phyloP scores from a whole-genome alignment of 2,113 vertebrate species.

The chimpanzee (Pan troglodytes) region DNA sequence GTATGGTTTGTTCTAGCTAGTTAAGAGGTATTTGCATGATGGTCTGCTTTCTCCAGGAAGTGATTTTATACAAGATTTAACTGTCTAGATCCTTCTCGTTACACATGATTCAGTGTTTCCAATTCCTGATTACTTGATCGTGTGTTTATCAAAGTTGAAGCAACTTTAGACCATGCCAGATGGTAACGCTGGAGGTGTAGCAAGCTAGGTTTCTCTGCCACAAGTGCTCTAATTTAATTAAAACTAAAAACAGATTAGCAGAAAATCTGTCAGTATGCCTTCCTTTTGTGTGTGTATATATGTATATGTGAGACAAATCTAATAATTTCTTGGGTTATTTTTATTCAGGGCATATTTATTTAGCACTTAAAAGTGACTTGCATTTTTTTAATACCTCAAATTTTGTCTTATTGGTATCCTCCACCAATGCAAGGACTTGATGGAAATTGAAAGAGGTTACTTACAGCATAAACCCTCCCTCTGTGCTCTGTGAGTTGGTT shows the following conservation, averaged over 20 bases:
- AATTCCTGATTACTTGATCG: constrained; percentile 76
- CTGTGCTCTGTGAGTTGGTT: constrained; percentile 87
- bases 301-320: neutral
- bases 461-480: constrained; percentile 82
- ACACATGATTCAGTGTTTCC: constrained; percentile 67
- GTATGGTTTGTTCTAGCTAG: neutral
- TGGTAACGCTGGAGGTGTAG: constrained; percentile 78
- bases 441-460: constrained; percentile 68
- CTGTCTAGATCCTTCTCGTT: constrained; percentile 59
- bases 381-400: constrained; percentile 20
- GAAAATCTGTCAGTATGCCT: constrained; percentile 38
- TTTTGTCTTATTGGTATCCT: constrained; percentile 56
- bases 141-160: constrained; percentile 79
- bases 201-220: constrained; percentile 73
- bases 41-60: constrained; percentile 58
- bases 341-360: constrained; percentile 17
- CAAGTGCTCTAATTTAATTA: constrained; percentile 82
- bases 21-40: constrained; percentile 37
- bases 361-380: constrained; percentile 20
- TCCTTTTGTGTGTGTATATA: neutral
- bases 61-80: constrained; percentile 67
- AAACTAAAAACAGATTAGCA: constrained; percentile 77
- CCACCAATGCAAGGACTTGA: constrained; percentile 53
- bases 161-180: constrained; percentile 82
- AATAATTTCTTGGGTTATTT: neutral